Base-by-base conservation (phyloP, 2,888 invertebrate genomes). In the Helobdella robusta region DNA sequence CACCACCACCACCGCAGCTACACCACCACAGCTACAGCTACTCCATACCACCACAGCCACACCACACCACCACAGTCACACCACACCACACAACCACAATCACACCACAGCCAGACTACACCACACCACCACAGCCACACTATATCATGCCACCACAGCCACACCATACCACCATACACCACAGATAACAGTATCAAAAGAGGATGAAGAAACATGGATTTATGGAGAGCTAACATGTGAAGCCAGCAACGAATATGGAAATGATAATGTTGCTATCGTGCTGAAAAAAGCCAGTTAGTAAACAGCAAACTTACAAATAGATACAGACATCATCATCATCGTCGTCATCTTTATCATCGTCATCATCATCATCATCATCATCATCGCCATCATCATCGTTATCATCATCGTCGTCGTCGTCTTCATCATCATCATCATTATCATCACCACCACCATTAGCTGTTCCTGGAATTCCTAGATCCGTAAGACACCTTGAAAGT, bases 161-260 rank as follows among this genome's bases (percentile, higher is more conserved):
- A 40, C 11, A 40, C 11, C 18, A 40, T 52, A 25, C 15, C 52
- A 8, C 35, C 20, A 32, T 18, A 58, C 20, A 58, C 23, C 1
- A 35, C 6, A 67, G 67, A 64, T 67, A 23, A 52, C 32, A 28
- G 66, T 69, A 5, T 59, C 54, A 28, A 69, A 70, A 36, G 63
- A 63, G 23, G 69, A 70, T 54, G 64, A 68, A 30, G 64, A 68
- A 30, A 54, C 40, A 23, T 68, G 70, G 69, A 70, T 70, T 48
- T 70, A 66, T 52, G 68, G 67, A 25, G 56, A 48, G 20, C 68
- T 70, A 62, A 61, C 44, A 2, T 70, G 70, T 46, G 36, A 40
- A 25, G 69, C 69, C 18, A 65, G 28, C 34, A 70, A 70, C 59
- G 40, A 65, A 25, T 60, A 66, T 11, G 70, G 70, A 8, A 18